Evolutionary conservation across 2,888 invertebrate species (phyloP).

Genomic region (Dastarcus helophoroides): DNA sequence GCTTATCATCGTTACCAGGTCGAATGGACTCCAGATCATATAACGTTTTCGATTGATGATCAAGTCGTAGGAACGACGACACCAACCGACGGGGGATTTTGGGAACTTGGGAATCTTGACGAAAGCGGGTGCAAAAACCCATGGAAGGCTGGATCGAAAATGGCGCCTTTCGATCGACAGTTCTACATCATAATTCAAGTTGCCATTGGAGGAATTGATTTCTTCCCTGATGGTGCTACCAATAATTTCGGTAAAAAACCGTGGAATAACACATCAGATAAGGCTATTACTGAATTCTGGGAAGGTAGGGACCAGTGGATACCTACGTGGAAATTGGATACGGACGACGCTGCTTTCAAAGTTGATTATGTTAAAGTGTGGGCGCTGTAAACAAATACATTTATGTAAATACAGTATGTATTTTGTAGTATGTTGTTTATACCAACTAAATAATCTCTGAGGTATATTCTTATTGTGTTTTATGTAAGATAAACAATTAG

Average conservation of each 20-base stretch:
- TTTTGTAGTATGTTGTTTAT: no score
- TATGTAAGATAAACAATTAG: no score
- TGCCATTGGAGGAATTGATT: conserved; percentile 56
- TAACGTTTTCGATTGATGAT: conserved; percentile 44
- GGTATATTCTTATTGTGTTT: no score
- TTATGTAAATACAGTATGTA: no score
- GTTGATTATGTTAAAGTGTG: conserved; percentile 58
- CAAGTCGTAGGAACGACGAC: conserved; percentile 40
- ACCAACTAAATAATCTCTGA: no score
- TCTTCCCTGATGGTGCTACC: conserved; percentile 48
- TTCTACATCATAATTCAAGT: conserved; percentile 52
- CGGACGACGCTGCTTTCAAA: conserved; percentile 47
- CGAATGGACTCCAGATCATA: conserved; percentile 49
- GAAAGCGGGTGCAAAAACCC: conserved; percentile 42
- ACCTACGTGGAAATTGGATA: conserved; percentile 44
- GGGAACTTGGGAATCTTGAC: conserved; percentile 49
- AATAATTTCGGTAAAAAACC: conserved; percentile 47
- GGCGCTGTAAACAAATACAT: conserved; percentile 32
- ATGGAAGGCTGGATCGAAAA: conserved; percentile 40
- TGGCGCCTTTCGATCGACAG: conserved; percentile 56
- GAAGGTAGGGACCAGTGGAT: conserved; percentile 42
- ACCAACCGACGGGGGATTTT: conserved; percentile 50
- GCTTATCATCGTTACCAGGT: conserved; percentile 54
- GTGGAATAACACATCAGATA: conserved; percentile 39
- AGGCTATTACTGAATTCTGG: conserved; percentile 52